Evolutionary conservation across 92 coral and sea anemone species (phyloP).

Genomic region (Palythoa heliodiscus): DNA sequence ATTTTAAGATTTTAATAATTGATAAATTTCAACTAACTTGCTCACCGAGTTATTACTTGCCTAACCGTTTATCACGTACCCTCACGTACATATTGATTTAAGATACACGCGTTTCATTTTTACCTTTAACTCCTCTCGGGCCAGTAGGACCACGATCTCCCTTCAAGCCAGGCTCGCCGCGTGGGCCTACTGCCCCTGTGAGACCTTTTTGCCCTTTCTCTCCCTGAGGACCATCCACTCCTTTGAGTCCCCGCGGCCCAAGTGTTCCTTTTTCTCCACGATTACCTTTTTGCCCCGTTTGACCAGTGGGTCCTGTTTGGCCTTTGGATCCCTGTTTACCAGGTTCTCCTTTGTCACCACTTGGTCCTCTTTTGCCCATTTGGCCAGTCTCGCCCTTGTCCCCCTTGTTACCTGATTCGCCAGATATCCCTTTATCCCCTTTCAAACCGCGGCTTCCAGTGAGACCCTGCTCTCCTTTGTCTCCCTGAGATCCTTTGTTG

Average conservation of each 20-base stretch:
- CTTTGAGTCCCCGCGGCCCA: background rate
- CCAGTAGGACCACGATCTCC: slow-evolving; percentile 38
- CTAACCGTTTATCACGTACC: too few species aligned
- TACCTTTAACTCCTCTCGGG: slow-evolving; percentile 9
- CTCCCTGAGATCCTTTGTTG: too few species aligned
- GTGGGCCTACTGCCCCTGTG: too few species aligned
- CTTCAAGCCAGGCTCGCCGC: too few species aligned
- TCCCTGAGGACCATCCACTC: too few species aligned
- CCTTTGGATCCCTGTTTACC: slow-evolving; percentile 18
- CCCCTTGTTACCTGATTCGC: background rate
- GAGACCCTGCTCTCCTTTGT: slow-evolving; percentile 1
- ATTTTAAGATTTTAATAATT: too few species aligned
- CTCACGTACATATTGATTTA: too few species aligned
- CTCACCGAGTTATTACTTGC: too few species aligned
- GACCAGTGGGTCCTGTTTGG: background rate
- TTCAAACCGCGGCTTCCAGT: background rate
- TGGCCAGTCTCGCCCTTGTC: slow-evolving; percentile 13
- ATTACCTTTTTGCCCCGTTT: background rate
- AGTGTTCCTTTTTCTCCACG: slow-evolving; percentile 6
- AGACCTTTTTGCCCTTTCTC: too few species aligned
- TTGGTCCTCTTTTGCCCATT: slow-evolving; percentile 19
- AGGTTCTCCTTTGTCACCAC: slow-evolving; percentile 16
- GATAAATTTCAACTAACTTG: too few species aligned
- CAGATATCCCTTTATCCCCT: background rate
- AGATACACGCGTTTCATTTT: too few species aligned